Percentiles rank a stretch among this genome's conserved stretches.
Conservation (phyloP, 2,113 vertebrate genomes). For the Odocoileus virginianus region DNA sequence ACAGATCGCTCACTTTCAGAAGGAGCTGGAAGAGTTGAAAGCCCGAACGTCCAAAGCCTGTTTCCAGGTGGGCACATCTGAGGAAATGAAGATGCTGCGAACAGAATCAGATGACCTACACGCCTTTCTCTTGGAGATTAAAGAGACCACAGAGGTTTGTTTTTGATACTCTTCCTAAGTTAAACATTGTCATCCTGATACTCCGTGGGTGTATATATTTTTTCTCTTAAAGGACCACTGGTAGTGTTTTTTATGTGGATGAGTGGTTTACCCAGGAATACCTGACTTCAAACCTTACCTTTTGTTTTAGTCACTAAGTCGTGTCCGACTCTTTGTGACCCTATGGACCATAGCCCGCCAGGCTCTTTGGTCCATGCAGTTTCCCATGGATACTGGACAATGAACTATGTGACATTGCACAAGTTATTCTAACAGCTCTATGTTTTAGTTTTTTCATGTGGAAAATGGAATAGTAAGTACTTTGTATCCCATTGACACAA, state of each 20-base stretch:
- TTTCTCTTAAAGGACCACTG: neutral
- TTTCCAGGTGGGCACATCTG: conserved; percentile 87
- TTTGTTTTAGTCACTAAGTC: neutral
- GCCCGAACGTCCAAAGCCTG: conserved; percentile 83
- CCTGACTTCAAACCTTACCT: rapidly evolving
- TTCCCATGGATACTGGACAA: neutral
- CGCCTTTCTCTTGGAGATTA: conserved; percentile 92
- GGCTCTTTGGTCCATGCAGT: neutral
- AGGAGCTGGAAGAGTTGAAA: conserved; percentile 94
- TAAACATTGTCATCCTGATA: rapidly evolving
- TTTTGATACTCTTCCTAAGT: neutral
- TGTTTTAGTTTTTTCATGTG: neutral
- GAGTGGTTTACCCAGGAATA: neutral
- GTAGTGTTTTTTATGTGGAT: neutral
- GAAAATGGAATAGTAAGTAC: neutral
- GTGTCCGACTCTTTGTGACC: neutral
- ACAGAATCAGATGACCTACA: conserved; percentile 88
- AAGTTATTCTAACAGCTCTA: neutral
- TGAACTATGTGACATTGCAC: neutral
- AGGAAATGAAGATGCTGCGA: conserved; percentile 90
- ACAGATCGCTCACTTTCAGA: conserved; percentile 95
- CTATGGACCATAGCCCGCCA: neutral
- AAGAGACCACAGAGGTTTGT: conserved; percentile 94
- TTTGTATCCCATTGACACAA: neutral
- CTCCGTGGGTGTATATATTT: rapidly evolving